Percentiles rank a stretch among this genome's conserved stretches.
Conservation (phyloP, 2,888 invertebrate genomes). For the Andrena bicolor region DNA sequence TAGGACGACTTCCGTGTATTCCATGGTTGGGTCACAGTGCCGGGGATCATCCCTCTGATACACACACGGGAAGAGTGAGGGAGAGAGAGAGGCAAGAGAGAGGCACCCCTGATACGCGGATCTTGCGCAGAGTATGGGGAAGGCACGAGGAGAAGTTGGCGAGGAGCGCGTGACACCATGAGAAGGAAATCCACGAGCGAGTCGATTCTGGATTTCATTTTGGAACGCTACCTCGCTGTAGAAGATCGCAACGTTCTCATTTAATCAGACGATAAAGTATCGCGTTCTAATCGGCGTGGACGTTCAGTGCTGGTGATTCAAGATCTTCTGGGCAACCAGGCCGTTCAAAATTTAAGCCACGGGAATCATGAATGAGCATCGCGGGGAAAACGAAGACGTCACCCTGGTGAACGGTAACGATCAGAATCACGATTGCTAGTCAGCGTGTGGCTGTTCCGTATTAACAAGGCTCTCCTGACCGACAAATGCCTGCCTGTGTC, state of each 20-base stretch:
- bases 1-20: slow-evolving; percentile 66
- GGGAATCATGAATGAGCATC: slow-evolving; percentile 23
- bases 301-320: neutral
- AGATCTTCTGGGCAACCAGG: neutral
- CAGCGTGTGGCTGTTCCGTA: slow-evolving; percentile 27
- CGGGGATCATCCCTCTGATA: slow-evolving; percentile 57
- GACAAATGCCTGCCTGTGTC: slow-evolving; percentile 60
- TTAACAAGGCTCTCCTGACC: slow-evolving; percentile 48
- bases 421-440: slow-evolving; percentile 26
- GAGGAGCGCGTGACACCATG: slow-evolving; percentile 63
- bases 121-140: slow-evolving; percentile 51
- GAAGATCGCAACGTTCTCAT: neutral
- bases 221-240: slow-evolving; percentile 12
- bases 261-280: neutral
- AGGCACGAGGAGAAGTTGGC: slow-evolving; percentile 47
- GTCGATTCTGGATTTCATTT: slow-evolving; percentile 31
- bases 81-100: neutral
- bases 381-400: slow-evolving; percentile 9
- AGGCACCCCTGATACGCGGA: slow-evolving; percentile 39
- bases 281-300: neutral
- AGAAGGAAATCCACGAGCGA: slow-evolving; percentile 46
- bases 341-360: neutral
- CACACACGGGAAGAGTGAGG: slow-evolving; percentile 3
- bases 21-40: slow-evolving; percentile 43
- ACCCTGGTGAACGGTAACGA: slow-evolving; percentile 45